Conservation (phyloP, 1,140 invertebrate genomes). For the Mya arenaria region DNA sequence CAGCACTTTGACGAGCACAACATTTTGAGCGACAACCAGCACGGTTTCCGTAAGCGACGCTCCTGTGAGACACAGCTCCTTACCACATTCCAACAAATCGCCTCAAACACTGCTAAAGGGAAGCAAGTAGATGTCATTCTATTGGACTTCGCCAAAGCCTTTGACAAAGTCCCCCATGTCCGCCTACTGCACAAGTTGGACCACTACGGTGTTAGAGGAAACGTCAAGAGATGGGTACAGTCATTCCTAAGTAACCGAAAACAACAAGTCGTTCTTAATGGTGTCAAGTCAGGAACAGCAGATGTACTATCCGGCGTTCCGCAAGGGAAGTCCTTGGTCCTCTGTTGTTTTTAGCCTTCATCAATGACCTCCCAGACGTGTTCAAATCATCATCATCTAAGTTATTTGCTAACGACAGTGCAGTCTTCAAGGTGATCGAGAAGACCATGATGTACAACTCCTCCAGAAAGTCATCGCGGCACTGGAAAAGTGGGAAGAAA, state of each 20-base stretch:
- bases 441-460: too few species aligned
- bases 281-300: not conserved
- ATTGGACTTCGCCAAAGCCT: constrained; percentile 59
- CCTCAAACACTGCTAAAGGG: constrained; percentile 12
- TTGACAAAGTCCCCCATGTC: constrained; percentile 51
- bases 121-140: constrained; percentile 37
- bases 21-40: constrained; percentile 54
- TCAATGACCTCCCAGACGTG: too few species aligned
- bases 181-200: constrained; percentile 27
- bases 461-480: too few species aligned
- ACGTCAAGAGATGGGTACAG: constrained; percentile 28
- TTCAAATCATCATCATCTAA: too few species aligned
- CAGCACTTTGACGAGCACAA: constrained; percentile 35
- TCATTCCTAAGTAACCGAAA: constrained; percentile 32
- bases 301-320: constrained; percentile 39
- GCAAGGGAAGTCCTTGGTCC: too few species aligned
- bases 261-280: constrained; percentile 43
- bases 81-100: constrained; percentile 22
- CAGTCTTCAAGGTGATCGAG: too few species aligned
- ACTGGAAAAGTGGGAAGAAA: too few species aligned
- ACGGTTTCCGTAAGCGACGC: constrained; percentile 45
- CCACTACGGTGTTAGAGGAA: constrained; percentile 24
- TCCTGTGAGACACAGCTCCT: constrained; percentile 59
- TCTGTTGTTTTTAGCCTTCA: too few species aligned
- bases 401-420: too few species aligned